These are phyloP conservation scores for Chondrosia reniformis DNA, from an alignment of 37 sponge, comb jelly and placozoan species.

Conservation along the genomic window DNA sequence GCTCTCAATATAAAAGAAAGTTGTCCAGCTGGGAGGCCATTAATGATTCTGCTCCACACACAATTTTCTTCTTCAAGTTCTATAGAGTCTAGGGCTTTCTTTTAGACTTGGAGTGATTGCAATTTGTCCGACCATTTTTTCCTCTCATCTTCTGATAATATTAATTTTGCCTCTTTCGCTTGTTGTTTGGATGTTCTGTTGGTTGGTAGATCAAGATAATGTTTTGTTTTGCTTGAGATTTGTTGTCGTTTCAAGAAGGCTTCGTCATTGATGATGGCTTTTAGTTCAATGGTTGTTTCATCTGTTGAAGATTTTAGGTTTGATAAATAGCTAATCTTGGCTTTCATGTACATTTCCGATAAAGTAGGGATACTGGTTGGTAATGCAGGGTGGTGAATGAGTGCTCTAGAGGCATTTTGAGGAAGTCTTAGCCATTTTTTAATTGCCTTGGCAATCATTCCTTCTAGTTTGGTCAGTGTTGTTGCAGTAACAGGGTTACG, in stretches of 20 bases:
- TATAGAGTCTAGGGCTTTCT: neutral
- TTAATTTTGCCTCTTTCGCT: no score
- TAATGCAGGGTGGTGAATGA: neutral
- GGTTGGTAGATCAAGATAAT: no score
- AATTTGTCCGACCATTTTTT: neutral
- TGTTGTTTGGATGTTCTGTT: no score
- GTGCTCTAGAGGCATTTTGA: neutral
- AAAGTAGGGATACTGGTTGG: neutral
- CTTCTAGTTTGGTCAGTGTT: neutral
- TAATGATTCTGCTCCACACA: neutral
- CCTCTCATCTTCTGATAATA: neutral
- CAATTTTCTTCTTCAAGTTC: neutral
- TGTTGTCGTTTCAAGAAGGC: neutral
- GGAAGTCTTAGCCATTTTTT: slow-evolving; percentile 20
- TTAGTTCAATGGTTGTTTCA: neutral
- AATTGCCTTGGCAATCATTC: neutral
- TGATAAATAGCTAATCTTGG: neutral
- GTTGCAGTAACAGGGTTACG: neutral
- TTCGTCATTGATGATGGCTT: neutral
- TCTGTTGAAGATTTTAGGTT: neutral
- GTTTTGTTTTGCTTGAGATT: no score
- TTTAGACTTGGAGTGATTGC: neutral
- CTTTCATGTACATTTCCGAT: neutral
- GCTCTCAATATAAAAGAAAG: neutral
- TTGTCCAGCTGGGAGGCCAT: neutral